These are phyloP conservation scores for Nudaria mundana DNA, from an alignment of 2,888 invertebrate species.

Conservation along the genomic window DNA sequence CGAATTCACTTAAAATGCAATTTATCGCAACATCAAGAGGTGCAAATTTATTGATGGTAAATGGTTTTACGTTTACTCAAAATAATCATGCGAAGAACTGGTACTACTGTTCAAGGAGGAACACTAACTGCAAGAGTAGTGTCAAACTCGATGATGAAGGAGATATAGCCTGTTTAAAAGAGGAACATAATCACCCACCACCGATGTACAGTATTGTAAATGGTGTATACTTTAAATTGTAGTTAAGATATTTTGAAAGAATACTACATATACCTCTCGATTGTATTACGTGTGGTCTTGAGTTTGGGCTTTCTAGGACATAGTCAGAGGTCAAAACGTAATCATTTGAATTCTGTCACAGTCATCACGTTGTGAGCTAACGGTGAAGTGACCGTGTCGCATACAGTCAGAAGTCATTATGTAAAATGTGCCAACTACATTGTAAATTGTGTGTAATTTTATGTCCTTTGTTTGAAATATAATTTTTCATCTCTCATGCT, in stretches of 20 bases:
- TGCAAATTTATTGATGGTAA: slow-evolving; percentile 14
- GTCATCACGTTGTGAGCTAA: no score
- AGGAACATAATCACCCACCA: slow-evolving; percentile 9
- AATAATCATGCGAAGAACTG: slow-evolving; percentile 16
- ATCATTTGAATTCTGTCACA: no score
- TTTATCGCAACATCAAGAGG: slow-evolving; percentile 11
- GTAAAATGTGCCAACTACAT: no score
- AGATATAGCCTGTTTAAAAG: slow-evolving; percentile 5
- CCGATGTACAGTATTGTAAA: slow-evolving; percentile 5
- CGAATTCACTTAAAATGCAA: neutral
- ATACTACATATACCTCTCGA: no score
- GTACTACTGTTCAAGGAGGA: slow-evolving; percentile 32
- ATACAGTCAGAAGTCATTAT: no score
- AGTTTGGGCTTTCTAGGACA: no score
- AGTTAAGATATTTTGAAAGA: neutral
- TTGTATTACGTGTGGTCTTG: no score
- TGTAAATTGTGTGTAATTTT: no score
- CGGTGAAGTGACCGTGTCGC: no score
- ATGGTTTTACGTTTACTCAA: slow-evolving; percentile 17
- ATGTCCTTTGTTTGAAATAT: no score
- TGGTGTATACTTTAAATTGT: slow-evolving; percentile 5
- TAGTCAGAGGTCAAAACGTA: no score
- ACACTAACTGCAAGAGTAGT: slow-evolving; percentile 22
- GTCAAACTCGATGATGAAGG: slow-evolving; percentile 17
- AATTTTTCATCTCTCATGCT: no score